phyloP scores from a whole-genome alignment of 2,797 vertebrate species.

The Liasis olivaceus region DNA sequence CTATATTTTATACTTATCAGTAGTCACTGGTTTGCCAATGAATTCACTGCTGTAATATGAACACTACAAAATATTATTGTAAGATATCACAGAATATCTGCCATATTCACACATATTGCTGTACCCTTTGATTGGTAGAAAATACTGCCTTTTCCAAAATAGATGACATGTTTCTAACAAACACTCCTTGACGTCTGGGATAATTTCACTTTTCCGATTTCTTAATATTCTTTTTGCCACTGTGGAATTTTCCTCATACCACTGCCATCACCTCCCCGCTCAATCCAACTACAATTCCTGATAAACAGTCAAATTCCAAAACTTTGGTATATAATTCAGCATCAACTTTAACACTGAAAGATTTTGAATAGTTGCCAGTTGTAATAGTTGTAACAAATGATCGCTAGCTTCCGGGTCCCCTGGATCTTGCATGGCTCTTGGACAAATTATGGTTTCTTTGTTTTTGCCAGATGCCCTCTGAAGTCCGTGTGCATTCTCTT shows the following conservation, averaged over 20 bases:
- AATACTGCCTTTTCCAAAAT: background rate
- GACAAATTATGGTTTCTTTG: background rate
- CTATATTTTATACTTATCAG: no score
- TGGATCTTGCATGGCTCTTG: background rate
- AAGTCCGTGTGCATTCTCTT: background rate
- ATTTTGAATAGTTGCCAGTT: background rate
- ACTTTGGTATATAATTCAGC: background rate
- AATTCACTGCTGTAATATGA: no score
- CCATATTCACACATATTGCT: no score
- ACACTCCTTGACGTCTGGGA: background rate
- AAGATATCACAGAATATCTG: no score
- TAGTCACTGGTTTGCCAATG: no score
- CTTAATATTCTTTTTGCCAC: background rate
- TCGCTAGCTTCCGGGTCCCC: background rate
- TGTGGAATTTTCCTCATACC: no score
- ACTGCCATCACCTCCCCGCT: background rate
- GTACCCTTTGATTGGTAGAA: background rate
- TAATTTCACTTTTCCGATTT: background rate
- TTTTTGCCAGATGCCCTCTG: background rate
- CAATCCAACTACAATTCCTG: background rate
- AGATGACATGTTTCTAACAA: background rate
- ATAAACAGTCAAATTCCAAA: background rate
- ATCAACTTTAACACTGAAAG: background rate
- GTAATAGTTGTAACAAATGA: background rate
- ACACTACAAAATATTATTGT: no score